Evolutionary conservation across 2,888 invertebrate genomes (phyloP).

Genomic region (Papilio protenor): DNA sequence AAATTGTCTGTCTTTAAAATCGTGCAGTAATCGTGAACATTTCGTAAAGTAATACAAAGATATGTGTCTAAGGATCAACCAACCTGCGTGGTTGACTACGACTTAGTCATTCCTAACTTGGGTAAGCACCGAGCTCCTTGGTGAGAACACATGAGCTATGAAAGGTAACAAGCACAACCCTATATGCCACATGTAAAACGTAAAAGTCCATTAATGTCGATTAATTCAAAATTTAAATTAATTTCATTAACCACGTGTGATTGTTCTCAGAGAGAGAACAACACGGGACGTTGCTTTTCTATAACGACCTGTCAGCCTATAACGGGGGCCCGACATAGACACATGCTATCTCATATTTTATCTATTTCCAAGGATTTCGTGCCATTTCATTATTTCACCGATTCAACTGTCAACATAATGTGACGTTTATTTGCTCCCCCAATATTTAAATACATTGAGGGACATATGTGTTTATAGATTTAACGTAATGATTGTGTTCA

Average conservation of each 20-base stretch:
- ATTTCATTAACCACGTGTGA: constrained; percentile 12
- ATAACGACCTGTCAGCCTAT: constrained; percentile 65
- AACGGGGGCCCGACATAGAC: constrained; percentile 51
- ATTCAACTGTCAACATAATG: constrained; percentile 5
- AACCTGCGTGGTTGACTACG: no score
- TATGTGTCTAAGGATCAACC: no score
- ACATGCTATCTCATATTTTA: constrained; percentile 51
- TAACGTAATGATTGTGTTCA: not conserved
- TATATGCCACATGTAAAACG: not conserved
- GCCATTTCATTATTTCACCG: constrained; percentile 30
- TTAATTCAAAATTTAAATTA: not conserved
- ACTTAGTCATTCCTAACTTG: no score
- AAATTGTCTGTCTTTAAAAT: no score
- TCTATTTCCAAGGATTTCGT: constrained; percentile 29
- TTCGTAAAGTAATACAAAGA: no score
- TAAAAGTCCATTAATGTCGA: not conserved
- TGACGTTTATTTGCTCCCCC: not conserved
- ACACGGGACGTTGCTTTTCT: constrained; percentile 32
- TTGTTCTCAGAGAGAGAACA: constrained; percentile 28
- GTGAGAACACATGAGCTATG: no score
- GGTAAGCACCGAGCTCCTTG: no score
- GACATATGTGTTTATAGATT: not conserved
- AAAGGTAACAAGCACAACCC: not conserved
- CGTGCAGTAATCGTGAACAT: no score
- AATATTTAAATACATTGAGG: constrained; percentile 8